A percentile compares a stretch with the other conserved stretches of the same genome.
These are phyloP conservation scores for Drosophila antonietae DNA, from an alignment of 2,888 invertebrate species.

Conservation along the genomic window DNA sequence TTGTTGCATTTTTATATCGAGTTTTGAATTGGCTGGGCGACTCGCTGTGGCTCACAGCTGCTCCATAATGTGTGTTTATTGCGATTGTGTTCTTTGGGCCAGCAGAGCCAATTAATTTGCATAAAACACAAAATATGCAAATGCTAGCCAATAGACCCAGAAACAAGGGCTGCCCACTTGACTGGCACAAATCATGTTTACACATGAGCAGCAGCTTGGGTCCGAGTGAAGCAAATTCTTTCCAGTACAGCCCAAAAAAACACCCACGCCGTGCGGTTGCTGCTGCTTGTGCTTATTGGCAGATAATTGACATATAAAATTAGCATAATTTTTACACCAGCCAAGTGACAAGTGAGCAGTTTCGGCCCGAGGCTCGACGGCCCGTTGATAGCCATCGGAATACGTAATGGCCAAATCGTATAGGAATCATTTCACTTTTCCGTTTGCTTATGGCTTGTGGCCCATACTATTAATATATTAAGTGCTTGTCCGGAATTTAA, in stretches of 20 bases:
- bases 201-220: constrained; percentile 53
- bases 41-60: constrained; percentile 7
- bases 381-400: constrained; percentile 68
- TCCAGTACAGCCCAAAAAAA: not conserved
- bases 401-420: constrained; percentile 68
- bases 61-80: constrained; percentile 24
- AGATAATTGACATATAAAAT: constrained; percentile 84
- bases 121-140: constrained; percentile 74
- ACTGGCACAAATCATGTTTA: constrained; percentile 76
- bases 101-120: constrained; percentile 59
- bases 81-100: constrained; percentile 25
- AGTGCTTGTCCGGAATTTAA: constrained; percentile 71
- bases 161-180: constrained; percentile 57
- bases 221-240: constrained; percentile 25
- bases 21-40: constrained; percentile 48
- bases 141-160: constrained; percentile 48
- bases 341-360: constrained; percentile 64
- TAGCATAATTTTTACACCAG: constrained; percentile 80
- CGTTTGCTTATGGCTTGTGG: constrained; percentile 24
- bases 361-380: constrained; percentile 37
- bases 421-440: constrained; percentile 73
- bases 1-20: constrained; percentile 39
- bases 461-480: constrained; percentile 56
- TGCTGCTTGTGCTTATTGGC: constrained; percentile 76
- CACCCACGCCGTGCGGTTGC: constrained; percentile 11